Conservation (phyloP, 2,888 invertebrate genomes). For the Spisula solida region DNA sequence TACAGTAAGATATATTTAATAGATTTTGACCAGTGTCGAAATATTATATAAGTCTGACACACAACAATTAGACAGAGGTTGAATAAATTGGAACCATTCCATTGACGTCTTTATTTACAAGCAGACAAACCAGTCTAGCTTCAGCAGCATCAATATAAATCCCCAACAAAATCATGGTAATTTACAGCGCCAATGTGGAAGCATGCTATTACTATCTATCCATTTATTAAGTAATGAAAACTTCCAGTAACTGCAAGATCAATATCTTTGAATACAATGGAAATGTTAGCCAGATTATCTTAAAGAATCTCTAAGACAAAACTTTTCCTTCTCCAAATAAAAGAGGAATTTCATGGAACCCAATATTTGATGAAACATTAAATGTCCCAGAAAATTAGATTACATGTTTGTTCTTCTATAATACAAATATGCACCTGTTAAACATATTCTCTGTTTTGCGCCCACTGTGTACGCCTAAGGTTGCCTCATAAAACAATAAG, state of each 20-base stretch:
- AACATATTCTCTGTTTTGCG: not conserved
- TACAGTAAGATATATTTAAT: no score
- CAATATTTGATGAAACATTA: not conserved
- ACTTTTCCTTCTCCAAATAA: not conserved
- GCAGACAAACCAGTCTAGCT: no score
- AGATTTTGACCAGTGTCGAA: no score
- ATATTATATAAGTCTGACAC: no score
- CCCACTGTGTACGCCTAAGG: not conserved
- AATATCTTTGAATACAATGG: conserved; percentile 11
- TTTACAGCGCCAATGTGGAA: conserved; percentile 15
- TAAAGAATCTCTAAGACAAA: not conserved
- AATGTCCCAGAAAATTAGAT: conserved; percentile 12
- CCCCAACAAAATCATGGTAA: not conserved
- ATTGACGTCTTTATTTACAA: no score
- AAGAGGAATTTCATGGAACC: not conserved
- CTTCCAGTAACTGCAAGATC: not conserved
- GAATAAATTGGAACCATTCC: no score
- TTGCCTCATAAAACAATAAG: conserved; percentile 15
- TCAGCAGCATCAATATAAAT: not conserved
- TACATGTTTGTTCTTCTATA: not conserved
- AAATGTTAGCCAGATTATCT: not conserved
- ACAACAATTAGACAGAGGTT: no score
- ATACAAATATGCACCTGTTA: conserved; percentile 15
- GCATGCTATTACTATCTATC: conserved; percentile 13
- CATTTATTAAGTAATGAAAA: conserved; percentile 19